Evolutionary conservation across 2,797 vertebrate genomes (phyloP).

Genomic region (Melanotaenia pygmaea): DNA sequence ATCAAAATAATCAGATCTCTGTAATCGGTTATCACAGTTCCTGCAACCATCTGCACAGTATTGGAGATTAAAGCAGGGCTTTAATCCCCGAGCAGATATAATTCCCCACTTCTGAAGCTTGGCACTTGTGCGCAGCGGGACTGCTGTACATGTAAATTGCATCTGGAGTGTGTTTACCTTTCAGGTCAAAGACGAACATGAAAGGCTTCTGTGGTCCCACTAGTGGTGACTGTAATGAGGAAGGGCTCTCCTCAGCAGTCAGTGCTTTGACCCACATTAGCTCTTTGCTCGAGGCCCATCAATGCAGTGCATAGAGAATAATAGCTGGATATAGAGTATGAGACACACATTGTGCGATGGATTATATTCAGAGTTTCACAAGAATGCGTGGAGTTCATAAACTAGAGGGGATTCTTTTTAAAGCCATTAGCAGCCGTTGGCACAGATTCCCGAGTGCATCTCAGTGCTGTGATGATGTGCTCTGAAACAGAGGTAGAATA

Average conservation of each 20-base stretch:
- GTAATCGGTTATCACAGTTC: constrained; percentile 9
- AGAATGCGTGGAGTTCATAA: constrained; percentile 57
- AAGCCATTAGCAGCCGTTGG: constrained; percentile 43
- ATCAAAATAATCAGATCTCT: constrained; percentile 26
- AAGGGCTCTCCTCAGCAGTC: constrained; percentile 55
- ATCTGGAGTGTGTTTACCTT: constrained; percentile 66
- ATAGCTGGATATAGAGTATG: constrained; percentile 44
- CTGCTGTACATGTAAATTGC: constrained; percentile 52
- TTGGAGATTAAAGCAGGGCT: constrained; percentile 32
- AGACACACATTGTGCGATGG: constrained; percentile 48
- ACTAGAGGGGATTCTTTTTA: constrained; percentile 35
- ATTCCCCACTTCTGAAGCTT: constrained; percentile 33
- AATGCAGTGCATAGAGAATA: constrained; percentile 53
- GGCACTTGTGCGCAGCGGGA: constrained; percentile 20
- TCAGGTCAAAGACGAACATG: constrained; percentile 67
- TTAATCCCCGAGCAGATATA: constrained; percentile 23
- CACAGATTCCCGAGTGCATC: constrained; percentile 32
- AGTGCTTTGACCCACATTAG: constrained; percentile 72
- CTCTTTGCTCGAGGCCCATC: constrained; percentile 39
- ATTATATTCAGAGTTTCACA: constrained; percentile 50
- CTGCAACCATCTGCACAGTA: constrained; percentile 18
- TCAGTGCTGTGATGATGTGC: constrained; percentile 1
- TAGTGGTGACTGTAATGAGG: constrained; percentile 57
- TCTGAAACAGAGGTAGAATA: constrained; percentile 25
- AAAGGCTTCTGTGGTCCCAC: constrained; percentile 58